Conservation (phyloP, 1,140 invertebrate species). For the Melitaea cinxia region DNA sequence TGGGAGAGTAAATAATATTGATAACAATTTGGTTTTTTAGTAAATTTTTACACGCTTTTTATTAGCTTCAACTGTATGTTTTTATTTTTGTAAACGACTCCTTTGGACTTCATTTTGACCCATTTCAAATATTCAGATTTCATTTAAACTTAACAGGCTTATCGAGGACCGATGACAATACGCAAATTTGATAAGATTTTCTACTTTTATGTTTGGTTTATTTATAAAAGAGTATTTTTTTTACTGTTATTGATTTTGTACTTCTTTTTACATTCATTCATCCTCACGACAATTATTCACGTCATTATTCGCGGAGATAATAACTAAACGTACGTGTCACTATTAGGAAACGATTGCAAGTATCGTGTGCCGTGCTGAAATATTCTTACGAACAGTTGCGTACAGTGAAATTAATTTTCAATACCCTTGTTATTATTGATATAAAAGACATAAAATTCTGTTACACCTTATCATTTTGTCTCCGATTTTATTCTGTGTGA, state of each 20-base stretch:
- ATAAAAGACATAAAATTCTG: constrained; percentile 49
- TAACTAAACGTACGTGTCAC: constrained; percentile 18
- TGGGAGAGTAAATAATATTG: no score
- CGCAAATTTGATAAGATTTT: neutral
- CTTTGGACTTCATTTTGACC: no score
- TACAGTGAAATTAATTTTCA: constrained; percentile 48
- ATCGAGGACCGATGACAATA: no score
- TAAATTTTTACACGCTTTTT: no score
- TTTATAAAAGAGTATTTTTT: no score
- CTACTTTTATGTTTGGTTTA: no score
- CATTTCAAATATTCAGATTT: no score
- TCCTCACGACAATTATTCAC: neutral
- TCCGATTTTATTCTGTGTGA: constrained; percentile 10
- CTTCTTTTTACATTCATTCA: neutral
- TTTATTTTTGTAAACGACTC: no score
- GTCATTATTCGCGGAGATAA: constrained; percentile 1
- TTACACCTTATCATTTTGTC: constrained; percentile 44
- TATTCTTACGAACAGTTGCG: constrained; percentile 43
- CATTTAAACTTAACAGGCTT: neutral
- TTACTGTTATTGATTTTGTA: no score
- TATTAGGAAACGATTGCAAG: constrained; percentile 33
- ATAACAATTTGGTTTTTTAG: no score
- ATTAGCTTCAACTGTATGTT: no score
- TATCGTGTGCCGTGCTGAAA: constrained; percentile 24
- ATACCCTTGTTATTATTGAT: constrained; percentile 44